Evolutionary conservation across 2,113 vertebrate genomes (phyloP).

Genomic region (Eurystomus gularis): DNA sequence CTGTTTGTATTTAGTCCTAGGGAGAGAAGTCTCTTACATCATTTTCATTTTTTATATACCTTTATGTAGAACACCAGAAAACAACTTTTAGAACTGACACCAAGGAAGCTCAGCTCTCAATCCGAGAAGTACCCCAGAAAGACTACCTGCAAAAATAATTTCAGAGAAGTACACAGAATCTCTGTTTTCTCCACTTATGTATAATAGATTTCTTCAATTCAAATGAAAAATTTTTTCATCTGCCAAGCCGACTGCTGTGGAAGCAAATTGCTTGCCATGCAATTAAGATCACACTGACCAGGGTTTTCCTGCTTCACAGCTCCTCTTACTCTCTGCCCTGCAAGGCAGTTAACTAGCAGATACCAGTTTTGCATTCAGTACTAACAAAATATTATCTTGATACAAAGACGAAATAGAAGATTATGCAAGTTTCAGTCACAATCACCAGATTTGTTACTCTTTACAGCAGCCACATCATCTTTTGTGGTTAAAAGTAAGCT

Average conservation of each 20-base stretch:
- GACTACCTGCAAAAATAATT: not conserved
- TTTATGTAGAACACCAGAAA: not conserved
- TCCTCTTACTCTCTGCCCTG: not conserved
- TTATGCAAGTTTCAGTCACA: not conserved
- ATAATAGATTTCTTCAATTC: not conserved
- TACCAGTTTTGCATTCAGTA: accelerated
- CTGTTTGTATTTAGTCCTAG: not conserved
- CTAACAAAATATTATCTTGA: not conserved
- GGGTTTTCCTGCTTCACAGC: not conserved
- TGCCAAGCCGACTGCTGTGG: not conserved
- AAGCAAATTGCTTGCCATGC: not conserved
- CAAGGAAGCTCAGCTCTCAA: not conserved
- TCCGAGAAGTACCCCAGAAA: not conserved
- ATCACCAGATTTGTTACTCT: not conserved
- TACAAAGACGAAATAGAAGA: not conserved
- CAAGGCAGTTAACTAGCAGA: not conserved
- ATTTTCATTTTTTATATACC: not conserved
- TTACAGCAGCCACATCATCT: not conserved
- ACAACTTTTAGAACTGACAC: not conserved
- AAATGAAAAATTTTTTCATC: not conserved
- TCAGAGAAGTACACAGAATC: not conserved
- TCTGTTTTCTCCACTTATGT: not conserved
- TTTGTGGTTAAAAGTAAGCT: not conserved
- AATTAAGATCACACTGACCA: not conserved
- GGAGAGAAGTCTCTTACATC: not conserved